Base-by-base conservation (phyloP, 2,888 invertebrate species). In the Dryobota labecula region DNA sequence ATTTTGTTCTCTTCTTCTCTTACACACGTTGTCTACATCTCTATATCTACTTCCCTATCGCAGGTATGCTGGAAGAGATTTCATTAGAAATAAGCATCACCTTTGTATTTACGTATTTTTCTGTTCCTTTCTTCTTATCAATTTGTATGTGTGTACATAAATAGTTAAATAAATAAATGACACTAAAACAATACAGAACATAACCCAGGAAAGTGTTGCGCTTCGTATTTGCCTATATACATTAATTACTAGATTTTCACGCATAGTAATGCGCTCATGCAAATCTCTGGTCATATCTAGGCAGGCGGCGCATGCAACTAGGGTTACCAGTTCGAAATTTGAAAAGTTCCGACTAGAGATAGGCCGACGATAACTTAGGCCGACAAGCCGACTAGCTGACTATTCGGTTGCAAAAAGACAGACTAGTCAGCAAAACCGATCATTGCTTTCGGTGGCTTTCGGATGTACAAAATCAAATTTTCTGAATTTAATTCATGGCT, bases 171-270 rank as follows among this genome's bases (percentile, higher is more conserved):
- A n/a, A n/a, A n/a, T n/a, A n/a, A n/a, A n/a, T n/a, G n/a, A n/a
- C 0, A 30, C 20, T 66, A 67, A 53, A 61, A 41, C 58, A 43
- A 49, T 30, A 76, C 18, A 71, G 47, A 73, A 43, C 51, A 69
- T 63, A 66, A 66, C 27, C 58, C 58, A 73, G 70, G 77, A 82
- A 86, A 84, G 80, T 80, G 76, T 86, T 76, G 79, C 82, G 74
- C 84, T 81, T 77, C 79, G 83, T 86, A 88, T 88, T 87, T 80
- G 82, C 85, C 83, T 86, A 73, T 49, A 71, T 76, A 78, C 79
- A 80, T 82, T 78, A 84, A 88, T 89, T 89, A 85, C 71, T 87
- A 83, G 74, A 86, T 88, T 86, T 86, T 82, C 87, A 85, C 85
- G 68, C 81, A 82, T 81, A 80, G 73, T 76, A 74, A 76, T 70